A percentile compares a stretch with the other conserved stretches of the same genome.
Evolutionary conservation across 2,113 vertebrate species (phyloP).

Genomic region (Ahaetulla prasina): DNA sequence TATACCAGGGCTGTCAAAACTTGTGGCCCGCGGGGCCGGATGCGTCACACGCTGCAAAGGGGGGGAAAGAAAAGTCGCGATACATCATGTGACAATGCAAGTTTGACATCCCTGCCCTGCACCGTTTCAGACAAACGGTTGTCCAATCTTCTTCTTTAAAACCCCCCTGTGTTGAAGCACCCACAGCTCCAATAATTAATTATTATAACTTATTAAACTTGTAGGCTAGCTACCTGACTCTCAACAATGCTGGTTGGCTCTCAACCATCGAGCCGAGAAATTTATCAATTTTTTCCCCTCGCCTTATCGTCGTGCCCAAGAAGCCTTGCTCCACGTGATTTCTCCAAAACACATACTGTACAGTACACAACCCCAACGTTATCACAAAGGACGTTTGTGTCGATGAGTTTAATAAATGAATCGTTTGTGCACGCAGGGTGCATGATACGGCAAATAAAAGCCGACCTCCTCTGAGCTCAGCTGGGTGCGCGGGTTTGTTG

Average conservation of each 20-base stretch:
- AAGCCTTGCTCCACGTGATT: background rate
- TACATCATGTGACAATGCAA: too few species aligned
- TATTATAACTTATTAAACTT: background rate
- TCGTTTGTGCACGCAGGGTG: background rate
- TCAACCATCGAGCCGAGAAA: background rate
- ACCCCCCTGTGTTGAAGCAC: background rate
- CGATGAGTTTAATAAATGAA: background rate
- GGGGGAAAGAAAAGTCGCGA: too few species aligned
- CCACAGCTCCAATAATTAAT: background rate
- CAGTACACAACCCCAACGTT: background rate
- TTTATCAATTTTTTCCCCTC: too few species aligned
- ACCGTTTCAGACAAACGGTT: background rate
- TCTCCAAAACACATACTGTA: background rate
- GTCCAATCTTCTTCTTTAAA: background rate
- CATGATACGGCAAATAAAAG: background rate
- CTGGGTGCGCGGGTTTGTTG: background rate
- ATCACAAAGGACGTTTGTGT: background rate
- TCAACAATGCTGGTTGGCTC: background rate
- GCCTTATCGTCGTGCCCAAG: background rate
- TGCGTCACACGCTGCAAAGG: too few species aligned
- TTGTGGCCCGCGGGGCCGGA: too few species aligned
- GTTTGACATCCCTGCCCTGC: too few species aligned
- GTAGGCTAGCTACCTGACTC: background rate
- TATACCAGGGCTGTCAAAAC: background rate
- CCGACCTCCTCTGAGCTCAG: background rate